These are phyloP conservation scores for Plotosus lineatus DNA, from an alignment of 2,113 vertebrate genomes.

Conservation along the genomic window DNA sequence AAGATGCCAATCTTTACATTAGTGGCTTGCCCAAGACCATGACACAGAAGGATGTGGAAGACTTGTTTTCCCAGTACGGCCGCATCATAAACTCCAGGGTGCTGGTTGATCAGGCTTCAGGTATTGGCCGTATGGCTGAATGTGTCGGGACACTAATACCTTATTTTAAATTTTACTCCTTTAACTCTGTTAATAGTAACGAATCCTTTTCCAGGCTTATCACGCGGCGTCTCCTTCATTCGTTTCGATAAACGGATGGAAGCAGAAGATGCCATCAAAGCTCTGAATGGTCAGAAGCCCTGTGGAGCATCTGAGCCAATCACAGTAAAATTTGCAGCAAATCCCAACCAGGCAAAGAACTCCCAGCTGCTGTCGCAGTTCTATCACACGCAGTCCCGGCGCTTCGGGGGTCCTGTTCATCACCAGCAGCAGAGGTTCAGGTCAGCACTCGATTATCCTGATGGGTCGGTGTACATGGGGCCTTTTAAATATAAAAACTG, in stretches of 20 bases:
- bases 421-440: constrained; percentile 97
- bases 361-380: constrained; percentile 89
- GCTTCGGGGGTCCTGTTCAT: constrained; percentile 92
- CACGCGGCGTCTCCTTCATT: constrained; percentile 96
- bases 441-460: no score
- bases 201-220: constrained; percentile 76
- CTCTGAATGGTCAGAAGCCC: constrained; percentile 92
- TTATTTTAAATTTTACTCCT: not conserved
- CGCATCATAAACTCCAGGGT: constrained; percentile 96
- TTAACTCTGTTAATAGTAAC: no score
- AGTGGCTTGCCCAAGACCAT: constrained; percentile 91
- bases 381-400: constrained; percentile 88
- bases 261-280: constrained; percentile 95
- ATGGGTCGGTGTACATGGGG: no score
- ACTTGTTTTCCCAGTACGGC: constrained; percentile 91
- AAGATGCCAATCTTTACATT: constrained; percentile 97
- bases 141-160: not conserved
- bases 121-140: constrained; percentile 62
- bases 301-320: constrained; percentile 91
- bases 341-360: constrained; percentile 94
- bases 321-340: constrained; percentile 97
- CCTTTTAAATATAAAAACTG: no score
- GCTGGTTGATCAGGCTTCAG: constrained; percentile 97
- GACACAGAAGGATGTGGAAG: constrained; percentile 96
- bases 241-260: constrained; percentile 93